These are phyloP conservation scores for Crax fasciolata DNA, from an alignment of 2,797 vertebrate genomes.

Conservation along the genomic window DNA sequence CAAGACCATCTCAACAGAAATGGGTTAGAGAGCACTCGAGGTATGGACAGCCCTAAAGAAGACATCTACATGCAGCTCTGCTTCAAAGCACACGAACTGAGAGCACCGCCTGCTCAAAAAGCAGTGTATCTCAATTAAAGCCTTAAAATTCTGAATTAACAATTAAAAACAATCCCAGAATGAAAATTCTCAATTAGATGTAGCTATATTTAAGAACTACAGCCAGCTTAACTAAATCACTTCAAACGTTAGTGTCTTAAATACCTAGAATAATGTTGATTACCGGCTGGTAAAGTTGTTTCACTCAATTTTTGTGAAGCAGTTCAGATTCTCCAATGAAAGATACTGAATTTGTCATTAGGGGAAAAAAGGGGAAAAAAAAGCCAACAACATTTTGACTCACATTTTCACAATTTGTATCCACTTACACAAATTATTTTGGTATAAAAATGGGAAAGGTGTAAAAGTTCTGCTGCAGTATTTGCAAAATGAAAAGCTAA, in stretches of 20 bases:
- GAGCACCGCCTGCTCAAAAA: neutral
- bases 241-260: neutral
- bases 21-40: neutral
- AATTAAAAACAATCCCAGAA: neutral
- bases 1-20: neutral
- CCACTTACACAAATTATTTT: neutral
- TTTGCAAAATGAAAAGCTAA: neutral
- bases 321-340: neutral
- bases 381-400: neutral
- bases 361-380: no score
- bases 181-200: neutral
- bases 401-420: neutral
- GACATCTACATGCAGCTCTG: neutral
- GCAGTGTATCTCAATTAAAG: neutral
- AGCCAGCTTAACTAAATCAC: neutral
- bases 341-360: neutral
- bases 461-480: neutral
- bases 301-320: rapidly evolving
- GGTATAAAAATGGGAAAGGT: neutral
- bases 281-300: neutral
- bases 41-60: neutral
- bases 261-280: neutral
- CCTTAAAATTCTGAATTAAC: neutral
- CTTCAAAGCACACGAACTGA: neutral
- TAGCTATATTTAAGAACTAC: neutral